Base-by-base conservation (phyloP, 2,888 invertebrate genomes). In the Macropis europaea region DNA sequence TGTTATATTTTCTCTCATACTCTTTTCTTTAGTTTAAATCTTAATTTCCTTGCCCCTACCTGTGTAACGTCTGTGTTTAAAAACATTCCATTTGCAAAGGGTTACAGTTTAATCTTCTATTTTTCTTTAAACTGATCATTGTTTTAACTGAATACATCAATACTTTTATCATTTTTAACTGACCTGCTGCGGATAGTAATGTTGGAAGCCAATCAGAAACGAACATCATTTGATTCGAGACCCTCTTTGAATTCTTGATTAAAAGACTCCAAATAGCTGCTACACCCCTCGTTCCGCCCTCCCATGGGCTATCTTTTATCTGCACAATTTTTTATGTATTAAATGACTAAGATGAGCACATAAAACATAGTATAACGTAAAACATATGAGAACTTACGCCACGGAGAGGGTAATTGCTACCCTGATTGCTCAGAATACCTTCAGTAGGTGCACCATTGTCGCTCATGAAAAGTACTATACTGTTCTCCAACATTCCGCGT, bases 401-500 rank as follows among this genome's bases (percentile, higher is more conserved):
- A 88, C 95, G 92, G 9, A 96, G 88, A n/a, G 96, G 96, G 92
- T 93, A 95, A 90, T 96, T 96, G 15, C 95, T 95, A 7, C 94
- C 96, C 50, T 93, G 93, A 89, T 97, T 97, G 52, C 91, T 87
- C 84, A 94, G 93, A 50, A 92, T 83, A 0, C 96, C 97, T 61
- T 92, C 91, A 0, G 96, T 94, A 50, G 96, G 95, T 0, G 94
- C 96, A 0, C 97, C 97, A 87, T 98, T 98, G 87, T 98, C 98
- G 9, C 97, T 95, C 79, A 95, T 93, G 87, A 98, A 98, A 0
- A 97, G 90, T 56, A 98, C 92, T 45, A 98, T 93, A 0, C 97
- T 95, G 86, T 97, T 95, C 42, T 96, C 91, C 74, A 97, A 90
- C 90, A 97, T 94, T 1, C 92, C 91, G 64, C 92, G 93, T 0